A percentile compares a stretch with the other conserved stretches of the same genome.
Conservation (phyloP, 2,888 invertebrate species). For the Caenorhabditis sp. region DNA sequence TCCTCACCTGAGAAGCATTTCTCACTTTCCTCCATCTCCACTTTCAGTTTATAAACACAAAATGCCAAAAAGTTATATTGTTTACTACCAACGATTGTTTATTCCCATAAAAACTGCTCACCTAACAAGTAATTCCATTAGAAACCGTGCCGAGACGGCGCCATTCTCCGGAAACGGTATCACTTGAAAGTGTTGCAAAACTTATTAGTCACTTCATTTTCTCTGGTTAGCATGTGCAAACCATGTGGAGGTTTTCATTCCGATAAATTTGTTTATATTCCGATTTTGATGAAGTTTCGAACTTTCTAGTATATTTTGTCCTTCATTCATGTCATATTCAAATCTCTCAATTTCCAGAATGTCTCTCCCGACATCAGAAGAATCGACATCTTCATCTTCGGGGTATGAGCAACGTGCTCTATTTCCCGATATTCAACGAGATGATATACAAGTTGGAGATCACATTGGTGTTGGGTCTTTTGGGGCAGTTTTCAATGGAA, state of each 20-base stretch:
- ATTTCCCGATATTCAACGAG: conserved; percentile 76
- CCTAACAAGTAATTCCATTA: conserved; percentile 19
- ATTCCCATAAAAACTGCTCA: background rate
- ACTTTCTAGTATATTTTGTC: background rate
- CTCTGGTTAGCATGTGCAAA: background rate
- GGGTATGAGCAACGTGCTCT: conserved; percentile 21
- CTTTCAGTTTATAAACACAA: background rate
- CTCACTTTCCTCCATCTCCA: too few species aligned
- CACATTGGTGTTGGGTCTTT: conserved; percentile 76
- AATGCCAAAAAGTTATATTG: background rate
- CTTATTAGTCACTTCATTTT: background rate
- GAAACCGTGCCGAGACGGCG: conserved; percentile 14
- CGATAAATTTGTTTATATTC: background rate
- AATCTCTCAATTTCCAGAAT: conserved; percentile 5
- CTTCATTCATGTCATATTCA: background rate
- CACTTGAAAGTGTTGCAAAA: background rate
- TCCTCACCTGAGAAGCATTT: too few species aligned
- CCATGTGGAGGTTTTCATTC: background rate
- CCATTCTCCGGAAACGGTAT: conserved; percentile 23
- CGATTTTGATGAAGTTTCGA: background rate
- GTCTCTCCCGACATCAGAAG: conserved; percentile 57
- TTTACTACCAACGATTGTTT: background rate
- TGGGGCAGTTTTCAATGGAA: conserved; percentile 76
- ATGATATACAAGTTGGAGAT: conserved; percentile 72
- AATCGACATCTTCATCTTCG: conserved; percentile 53